Evolutionary conservation across 2,113 vertebrate genomes (phyloP).

Genomic region (Chiloscyllium plagiosum): DNA sequence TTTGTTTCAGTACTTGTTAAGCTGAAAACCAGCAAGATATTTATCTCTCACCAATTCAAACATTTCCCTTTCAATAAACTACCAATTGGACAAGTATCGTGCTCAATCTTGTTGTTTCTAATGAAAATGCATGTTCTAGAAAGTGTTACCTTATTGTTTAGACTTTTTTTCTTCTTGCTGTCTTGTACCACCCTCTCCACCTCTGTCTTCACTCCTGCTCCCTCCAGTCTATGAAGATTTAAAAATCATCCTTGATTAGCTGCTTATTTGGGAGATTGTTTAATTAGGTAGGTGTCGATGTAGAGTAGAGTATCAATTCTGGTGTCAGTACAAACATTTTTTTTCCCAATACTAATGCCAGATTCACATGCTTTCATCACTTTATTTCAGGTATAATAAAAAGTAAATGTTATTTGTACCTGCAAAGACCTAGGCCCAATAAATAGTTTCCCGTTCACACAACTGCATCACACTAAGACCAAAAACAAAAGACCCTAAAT

Average conservation of each 20-base stretch:
- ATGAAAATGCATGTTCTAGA: background rate
- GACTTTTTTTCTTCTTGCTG: background rate
- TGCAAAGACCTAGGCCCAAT: too few relatives aligned
- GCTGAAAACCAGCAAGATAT: background rate
- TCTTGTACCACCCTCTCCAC: background rate
- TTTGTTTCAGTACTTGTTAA: background rate
- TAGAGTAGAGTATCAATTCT: background rate
- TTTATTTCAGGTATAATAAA: background rate
- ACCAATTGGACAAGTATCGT: background rate
- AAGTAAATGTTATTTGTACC: too few relatives aligned
- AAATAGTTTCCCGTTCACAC: too few relatives aligned
- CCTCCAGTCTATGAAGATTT: background rate
- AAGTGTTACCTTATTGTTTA: background rate
- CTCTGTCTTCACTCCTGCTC: background rate
- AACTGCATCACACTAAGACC: too few relatives aligned
- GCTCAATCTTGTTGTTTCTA: background rate
- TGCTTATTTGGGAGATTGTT: background rate
- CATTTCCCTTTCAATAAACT: background rate
- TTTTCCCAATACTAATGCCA: background rate
- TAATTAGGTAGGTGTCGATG: background rate
- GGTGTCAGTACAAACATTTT: background rate
- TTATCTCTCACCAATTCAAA: background rate
- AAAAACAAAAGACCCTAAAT: too few relatives aligned
- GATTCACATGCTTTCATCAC: background rate
- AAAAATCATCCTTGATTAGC: background rate